Evolutionary conservation across 2,113 vertebrate species (phyloP).

Genomic region (Gymnobelideus leadbeateri): DNA sequence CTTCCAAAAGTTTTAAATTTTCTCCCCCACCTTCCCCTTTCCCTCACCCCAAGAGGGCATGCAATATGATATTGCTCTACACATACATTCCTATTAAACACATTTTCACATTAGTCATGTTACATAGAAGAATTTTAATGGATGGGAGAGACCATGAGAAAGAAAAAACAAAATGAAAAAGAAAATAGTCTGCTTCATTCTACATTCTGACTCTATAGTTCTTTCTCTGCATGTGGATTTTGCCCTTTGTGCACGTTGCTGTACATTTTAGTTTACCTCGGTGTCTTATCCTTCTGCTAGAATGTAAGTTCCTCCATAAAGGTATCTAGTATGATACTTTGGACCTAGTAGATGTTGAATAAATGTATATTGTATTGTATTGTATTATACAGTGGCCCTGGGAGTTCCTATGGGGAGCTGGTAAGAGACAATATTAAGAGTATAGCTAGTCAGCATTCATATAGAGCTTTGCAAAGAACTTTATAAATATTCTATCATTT

Average conservation of each 20-base stretch:
- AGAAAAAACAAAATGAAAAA: too few relatives aligned
- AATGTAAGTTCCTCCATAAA: not conserved
- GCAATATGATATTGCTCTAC: too few relatives aligned
- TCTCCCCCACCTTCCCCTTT: too few relatives aligned
- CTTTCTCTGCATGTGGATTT: not conserved
- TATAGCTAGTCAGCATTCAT: not conserved
- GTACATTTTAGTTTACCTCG: not conserved
- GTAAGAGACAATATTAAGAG: not conserved
- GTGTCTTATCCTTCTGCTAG: not conserved
- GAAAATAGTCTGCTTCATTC: too few relatives aligned
- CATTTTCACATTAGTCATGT: too few relatives aligned
- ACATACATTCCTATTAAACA: too few relatives aligned
- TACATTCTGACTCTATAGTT: too few relatives aligned
- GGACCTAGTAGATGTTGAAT: not conserved
- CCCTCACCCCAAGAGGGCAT: too few relatives aligned
- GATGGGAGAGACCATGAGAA: too few relatives aligned
- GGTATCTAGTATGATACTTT: not conserved
- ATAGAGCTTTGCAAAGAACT: not conserved
- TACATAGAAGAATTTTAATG: too few relatives aligned
- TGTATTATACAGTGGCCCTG: not conserved
- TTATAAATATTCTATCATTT: not conserved
- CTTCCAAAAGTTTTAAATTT: too few relatives aligned
- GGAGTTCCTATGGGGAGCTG: not conserved
- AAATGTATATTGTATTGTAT: not conserved
- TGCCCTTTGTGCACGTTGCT: not conserved